These are phyloP conservation scores for Stenopsyche tienmushanensis DNA, from an alignment of 1,140 invertebrate genomes.

Conservation along the genomic window DNA sequence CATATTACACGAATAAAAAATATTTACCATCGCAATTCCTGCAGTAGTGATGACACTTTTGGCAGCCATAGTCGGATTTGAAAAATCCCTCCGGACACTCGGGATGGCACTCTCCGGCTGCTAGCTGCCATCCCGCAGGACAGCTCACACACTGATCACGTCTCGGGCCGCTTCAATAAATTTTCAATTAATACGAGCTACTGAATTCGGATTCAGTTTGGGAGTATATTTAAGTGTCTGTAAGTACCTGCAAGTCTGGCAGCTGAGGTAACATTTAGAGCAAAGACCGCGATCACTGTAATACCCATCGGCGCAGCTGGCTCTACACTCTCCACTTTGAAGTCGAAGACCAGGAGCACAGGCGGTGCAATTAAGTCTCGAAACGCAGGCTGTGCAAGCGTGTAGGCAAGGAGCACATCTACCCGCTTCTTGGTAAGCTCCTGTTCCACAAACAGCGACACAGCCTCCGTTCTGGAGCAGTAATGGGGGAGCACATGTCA, in stretches of 20 bases:
- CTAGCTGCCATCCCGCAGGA: conserved; percentile 71
- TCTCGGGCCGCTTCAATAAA: conserved; percentile 60
- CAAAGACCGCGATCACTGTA: conserved; percentile 81
- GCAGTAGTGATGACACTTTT: conserved; percentile 83
- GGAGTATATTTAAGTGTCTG: background rate
- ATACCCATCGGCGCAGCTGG: conserved; percentile 74
- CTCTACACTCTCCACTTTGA: conserved; percentile 76
- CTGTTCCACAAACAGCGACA: conserved; percentile 70
- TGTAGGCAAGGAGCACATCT: conserved; percentile 74
- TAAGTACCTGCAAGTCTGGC: conserved; percentile 69
- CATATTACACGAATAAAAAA: too few species aligned
- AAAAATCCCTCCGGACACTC: conserved; percentile 84
- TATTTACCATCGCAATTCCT: conserved; percentile 71
- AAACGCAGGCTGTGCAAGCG: conserved; percentile 74
- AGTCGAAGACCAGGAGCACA: conserved; percentile 71
- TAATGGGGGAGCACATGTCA: conserved; percentile 65
- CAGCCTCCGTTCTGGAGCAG: conserved; percentile 69
- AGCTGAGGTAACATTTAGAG: conserved; percentile 78
- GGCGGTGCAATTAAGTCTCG: conserved; percentile 73
- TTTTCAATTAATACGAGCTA: background rate
- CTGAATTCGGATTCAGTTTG: background rate
- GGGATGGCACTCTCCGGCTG: conserved; percentile 77
- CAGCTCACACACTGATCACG: conserved; percentile 83
- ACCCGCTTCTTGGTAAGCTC: conserved; percentile 68
- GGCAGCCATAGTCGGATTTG: conserved; percentile 74